Base-by-base conservation (phyloP, 2,888 invertebrate genomes). In the Leuctra nigra region DNA sequence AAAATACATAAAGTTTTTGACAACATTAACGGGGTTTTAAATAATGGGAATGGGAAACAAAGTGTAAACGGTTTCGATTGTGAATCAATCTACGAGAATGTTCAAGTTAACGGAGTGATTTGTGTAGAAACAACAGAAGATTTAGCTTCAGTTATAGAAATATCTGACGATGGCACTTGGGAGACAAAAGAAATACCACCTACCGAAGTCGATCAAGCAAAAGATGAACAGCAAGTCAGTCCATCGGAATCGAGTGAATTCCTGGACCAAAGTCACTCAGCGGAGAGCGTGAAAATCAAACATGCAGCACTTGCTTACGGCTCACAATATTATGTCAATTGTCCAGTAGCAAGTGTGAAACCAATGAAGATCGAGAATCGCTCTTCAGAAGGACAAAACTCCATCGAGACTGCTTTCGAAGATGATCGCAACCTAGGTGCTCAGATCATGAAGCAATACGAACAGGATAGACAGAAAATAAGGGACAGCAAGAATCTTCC, bases 91-190 rank as follows among this genome's bases (percentile, higher is more conserved):
- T 38, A 55, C 41, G 48, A 54, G n/a, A 54, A 39, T 16, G 24
- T 54, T 18, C 25, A 33, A 7, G 54, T 33, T 22, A 36, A 58
- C 25, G 36, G 55, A 54, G 54, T 39, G 25, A 48, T 22, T 39
- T 47, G 22, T 14, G 39, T 35, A 23, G 16, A 47, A 24, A 13
- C 53, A 6, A 46, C 44, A 23, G 56, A 56, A 9, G 46, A 54
- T 22, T 25, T 55, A 13, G 39, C 48, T 33, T 53, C 59, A 1
- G 55, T 58, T 13, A 62, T 61, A 7, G 62, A 61, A 52, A 62
- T 62, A 33, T 61, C 61, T 18, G 62, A 61, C 11, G 61, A 62
- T 24, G 62, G 61, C 2, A 60, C 61, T 2, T 62, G 62, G 62
- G 60, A 59, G 33, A 61, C 60, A 3, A 58, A 55, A 24, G 55